phyloP scores from a whole-genome alignment of 23 tunicate genomes.

The Clavelina lepadiformis region DNA sequence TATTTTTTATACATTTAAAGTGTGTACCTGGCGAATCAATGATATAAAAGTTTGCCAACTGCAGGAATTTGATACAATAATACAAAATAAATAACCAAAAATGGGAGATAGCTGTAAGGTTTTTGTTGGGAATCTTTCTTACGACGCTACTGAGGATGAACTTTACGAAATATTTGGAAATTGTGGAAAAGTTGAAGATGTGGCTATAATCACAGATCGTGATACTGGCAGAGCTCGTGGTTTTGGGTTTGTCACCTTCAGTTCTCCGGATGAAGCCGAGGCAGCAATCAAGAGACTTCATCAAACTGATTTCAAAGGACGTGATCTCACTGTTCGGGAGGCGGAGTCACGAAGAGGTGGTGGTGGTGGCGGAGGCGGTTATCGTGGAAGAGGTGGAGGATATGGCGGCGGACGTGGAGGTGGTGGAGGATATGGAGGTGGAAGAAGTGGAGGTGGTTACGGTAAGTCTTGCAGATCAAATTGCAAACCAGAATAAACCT shows the following conservation, averaged over 20 bases:
- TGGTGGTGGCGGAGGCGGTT: constrained; percentile 42
- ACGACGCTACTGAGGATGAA: constrained; percentile 22
- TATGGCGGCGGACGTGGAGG: constrained; percentile 18
- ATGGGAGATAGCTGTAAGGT: constrained; percentile 25
- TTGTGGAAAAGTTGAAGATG: constrained; percentile 26
- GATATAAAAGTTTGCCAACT: too few species aligned
- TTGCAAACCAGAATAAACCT: too few species aligned
- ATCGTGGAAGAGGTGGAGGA: constrained; percentile 10
- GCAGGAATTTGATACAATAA: too few species aligned
- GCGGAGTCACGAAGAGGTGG: constrained; percentile 27
- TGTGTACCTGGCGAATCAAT: too few species aligned
- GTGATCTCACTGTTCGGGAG: constrained; percentile 28
- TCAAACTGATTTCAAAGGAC: constrained; percentile 16
- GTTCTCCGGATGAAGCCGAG: constrained; percentile 4
- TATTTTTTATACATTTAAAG: too few species aligned
- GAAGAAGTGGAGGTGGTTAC: too few species aligned
- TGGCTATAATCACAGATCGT: constrained; percentile 31
- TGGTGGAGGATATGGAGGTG: too few species aligned
- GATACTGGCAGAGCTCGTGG: constrained; percentile 63
- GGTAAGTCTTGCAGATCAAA: too few species aligned
- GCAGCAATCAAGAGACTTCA: constrained; percentile 17
- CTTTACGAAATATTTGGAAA: constrained; percentile 5
- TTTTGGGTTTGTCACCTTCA: constrained; percentile 58
- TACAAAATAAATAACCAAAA: too few species aligned
- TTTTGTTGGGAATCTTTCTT: constrained; percentile 66